Base-by-base conservation (phyloP, 1,140 invertebrate genomes). In the Brachionus paranguensis region DNA sequence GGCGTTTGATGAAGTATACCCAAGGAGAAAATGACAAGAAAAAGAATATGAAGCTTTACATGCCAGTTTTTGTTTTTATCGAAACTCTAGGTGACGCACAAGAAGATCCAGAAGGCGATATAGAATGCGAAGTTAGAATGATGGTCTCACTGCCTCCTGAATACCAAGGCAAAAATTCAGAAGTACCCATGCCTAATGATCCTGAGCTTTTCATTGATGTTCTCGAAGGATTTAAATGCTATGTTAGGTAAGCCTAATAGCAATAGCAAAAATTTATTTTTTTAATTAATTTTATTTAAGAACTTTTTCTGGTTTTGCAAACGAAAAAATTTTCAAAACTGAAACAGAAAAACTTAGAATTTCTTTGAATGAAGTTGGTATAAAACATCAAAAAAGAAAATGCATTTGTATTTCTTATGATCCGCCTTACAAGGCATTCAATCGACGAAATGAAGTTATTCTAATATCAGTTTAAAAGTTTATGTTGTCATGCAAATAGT, bases 331-430 rank as follows among this genome's bases (percentile, higher is more conserved):
- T 24, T 81, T 64, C 41, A 81, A 81, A 27, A 60, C 43, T 41
- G 78, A 81, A 47, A 81, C 78, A 20, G 33, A 64, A 60, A 81
- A 81, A 17, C 33, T 81, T 5, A 81, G 64, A 60, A 11, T 37
- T 24, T 43, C 53, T 11, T 24, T 81, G n/a, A 60, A 81, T n/a
- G 20, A 64, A 11, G 24, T n/a, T 10, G 33, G 41, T 1, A 10
- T 43, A 1, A 8, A 64, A 24, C 8, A 24, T 3, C 41, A 47
- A 33, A 47, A 60, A 6, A 41, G 12, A 11, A 81, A 64, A 81
- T 60, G 50, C 24, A 81, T 81, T n/a, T 81, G 78, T 20, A 81
- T 81, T n/a, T 17, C 78, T 14, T 81, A 81, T 45, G 78, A 81
- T 81, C 78, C 78, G 7, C 78, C 78, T 2, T 81, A 81, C 41